Conservation (phyloP, 1,140 invertebrate genomes). For the Drosophila baimaii region DNA sequence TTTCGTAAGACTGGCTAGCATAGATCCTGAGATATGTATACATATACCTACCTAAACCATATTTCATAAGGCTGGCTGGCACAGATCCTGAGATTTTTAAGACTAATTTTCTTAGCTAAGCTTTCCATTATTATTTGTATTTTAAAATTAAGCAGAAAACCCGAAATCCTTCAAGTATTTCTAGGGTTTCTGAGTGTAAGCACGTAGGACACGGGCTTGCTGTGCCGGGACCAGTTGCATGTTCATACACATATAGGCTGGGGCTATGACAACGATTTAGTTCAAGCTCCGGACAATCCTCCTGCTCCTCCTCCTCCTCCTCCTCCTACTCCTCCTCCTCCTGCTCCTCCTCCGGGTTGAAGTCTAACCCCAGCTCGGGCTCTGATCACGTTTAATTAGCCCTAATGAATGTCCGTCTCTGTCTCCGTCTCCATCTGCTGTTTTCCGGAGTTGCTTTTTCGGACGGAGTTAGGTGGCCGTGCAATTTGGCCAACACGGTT, state of each 20-base stretch:
- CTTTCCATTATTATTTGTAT: too few species aligned
- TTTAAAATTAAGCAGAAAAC: too few species aligned
- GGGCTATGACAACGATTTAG: conserved; percentile 7
- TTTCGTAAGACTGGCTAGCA: too few species aligned
- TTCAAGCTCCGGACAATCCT: conserved; percentile 12
- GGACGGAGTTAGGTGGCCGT: conserved; percentile 22
- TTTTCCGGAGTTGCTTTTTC: conserved; percentile 37
- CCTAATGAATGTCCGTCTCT: conserved; percentile 74
- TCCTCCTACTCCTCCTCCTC: background rate
- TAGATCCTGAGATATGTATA: too few species aligned
- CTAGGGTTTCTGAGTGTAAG: background rate
- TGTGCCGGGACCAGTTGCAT: background rate
- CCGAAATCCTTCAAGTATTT: too few species aligned
- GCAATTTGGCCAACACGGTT: conserved; percentile 68
- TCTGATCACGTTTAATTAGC: conserved; percentile 78
- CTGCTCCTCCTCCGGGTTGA: background rate
- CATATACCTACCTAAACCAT: too few species aligned
- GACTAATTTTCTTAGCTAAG: too few species aligned
- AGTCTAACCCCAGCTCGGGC: conserved; percentile 4
- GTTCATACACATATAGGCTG: background rate
- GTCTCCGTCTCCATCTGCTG: conserved; percentile 10
- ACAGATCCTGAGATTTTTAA: too few species aligned
- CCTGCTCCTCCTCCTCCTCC: background rate
- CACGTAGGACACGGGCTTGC: too few species aligned
- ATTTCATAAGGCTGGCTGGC: too few species aligned